Evolutionary conservation across 2,888 invertebrate genomes (phyloP), one percentile per base, ranked within the genome.

Genomic region (Shargacucullia verbasci): DNA sequence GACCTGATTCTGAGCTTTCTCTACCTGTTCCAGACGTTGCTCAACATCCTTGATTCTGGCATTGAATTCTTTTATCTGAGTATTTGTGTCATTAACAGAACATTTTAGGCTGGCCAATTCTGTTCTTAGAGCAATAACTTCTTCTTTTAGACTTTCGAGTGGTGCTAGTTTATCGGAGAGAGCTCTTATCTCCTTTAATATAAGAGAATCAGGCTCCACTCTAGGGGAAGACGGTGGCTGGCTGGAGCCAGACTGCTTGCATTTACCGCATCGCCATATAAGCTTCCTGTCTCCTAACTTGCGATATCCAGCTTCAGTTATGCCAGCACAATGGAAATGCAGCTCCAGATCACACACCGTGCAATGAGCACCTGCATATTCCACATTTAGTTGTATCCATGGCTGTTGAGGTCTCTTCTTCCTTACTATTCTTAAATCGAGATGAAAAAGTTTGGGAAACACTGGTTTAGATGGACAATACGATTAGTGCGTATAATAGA

Each of bases 271-370:
- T 9, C 46, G 45, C 54, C 54, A 54, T 2, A 11, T 40, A 12
- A 33, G 39, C 25, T 41, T 55, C 12, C 56, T 41, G 20, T 56
- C 44, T 4, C 44, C 56, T 7, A 56, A 11, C 9, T n/a, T 48
- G 0, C 38, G 29, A 31, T 49, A 56, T 1, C 48, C 49, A 13
- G 37, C 12, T 39, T 56, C 56, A 1, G 31, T 44, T 8, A 56
- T 39, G 0, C 56, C 48, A 7, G 48, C 47, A 49, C 56, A 56
- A 11, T 48, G 48, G 11, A 39, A 56, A 13, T 56, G 47, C 12
- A 56, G 27, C 5, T 48, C 29, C 14, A 15, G 15, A 6, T 31
- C 37, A 20, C 56, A 56, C 0, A 31, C 20, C 2, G 41, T 44
- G 49, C 56, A 56, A 13, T 11, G 20, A 0, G n/a, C 37, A 1